phyloP scores from a whole-genome alignment of 2,888 invertebrate species.

The Agrotis segetum region DNA sequence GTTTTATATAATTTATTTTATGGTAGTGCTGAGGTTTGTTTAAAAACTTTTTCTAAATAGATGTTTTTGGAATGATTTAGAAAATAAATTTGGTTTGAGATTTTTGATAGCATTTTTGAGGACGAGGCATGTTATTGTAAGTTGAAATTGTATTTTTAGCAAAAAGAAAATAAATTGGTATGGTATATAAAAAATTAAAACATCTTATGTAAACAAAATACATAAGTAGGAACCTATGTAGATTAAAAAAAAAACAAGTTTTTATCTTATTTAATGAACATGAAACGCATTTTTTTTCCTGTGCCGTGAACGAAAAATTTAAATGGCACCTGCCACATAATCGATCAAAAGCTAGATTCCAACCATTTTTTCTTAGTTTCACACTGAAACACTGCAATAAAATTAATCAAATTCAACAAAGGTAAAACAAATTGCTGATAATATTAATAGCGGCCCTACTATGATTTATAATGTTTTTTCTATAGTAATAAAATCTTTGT shows the following conservation, averaged over 20 bases:
- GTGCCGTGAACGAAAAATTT: neutral
- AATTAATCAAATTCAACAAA: conserved; percentile 74
- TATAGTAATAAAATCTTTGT: conserved; percentile 57
- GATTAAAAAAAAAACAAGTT: no score
- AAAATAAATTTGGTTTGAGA: neutral
- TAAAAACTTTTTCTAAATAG: neutral
- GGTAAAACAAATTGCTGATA: conserved; percentile 78
- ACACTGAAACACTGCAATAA: conserved; percentile 64
- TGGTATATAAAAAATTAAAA: neutral
- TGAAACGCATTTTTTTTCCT: no score
- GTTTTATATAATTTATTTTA: conserved; percentile 80
- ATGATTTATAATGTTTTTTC: conserved; percentile 65
- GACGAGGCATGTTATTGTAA: neutral
- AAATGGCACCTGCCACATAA: neutral
- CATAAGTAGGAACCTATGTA: no score
- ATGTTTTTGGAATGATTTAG: neutral
- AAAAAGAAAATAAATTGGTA: no score
- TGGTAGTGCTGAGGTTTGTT: conserved; percentile 21
- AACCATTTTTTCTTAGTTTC: conserved; percentile 36
- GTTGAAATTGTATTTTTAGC: neutral
- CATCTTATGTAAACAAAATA: no score
- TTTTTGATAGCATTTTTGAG: neutral
- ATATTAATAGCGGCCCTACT: conserved; percentile 66
- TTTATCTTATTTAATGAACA: no score
- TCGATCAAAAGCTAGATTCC: neutral